These are phyloP conservation scores for Pipra filicauda DNA, from an alignment of 2,113 vertebrate genomes.

Conservation along the genomic window DNA sequence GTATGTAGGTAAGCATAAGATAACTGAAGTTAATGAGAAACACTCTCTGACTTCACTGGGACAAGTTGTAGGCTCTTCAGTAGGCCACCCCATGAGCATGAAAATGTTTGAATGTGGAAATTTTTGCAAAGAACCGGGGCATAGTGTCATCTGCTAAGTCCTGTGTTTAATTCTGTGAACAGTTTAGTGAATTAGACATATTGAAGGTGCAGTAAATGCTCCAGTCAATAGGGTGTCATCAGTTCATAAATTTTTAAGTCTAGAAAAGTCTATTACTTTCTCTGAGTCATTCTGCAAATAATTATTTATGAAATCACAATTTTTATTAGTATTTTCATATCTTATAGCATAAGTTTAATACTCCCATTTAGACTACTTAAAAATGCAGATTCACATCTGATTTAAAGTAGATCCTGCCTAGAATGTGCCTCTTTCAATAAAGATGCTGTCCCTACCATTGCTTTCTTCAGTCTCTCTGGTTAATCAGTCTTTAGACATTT, in stretches of 20 bases:
- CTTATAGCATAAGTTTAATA: neutral
- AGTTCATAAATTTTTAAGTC: conserved; percentile 20
- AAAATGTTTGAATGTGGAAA: neutral
- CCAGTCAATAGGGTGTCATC: neutral
- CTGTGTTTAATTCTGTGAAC: neutral
- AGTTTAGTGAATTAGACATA: neutral
- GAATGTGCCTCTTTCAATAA: neutral
- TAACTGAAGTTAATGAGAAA: neutral
- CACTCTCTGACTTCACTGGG: neutral
- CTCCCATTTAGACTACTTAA: neutral
- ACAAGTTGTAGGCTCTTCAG: neutral
- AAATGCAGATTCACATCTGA: neutral
- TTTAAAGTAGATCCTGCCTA: neutral
- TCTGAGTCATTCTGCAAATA: conserved; percentile 38
- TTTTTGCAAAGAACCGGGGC: neutral
- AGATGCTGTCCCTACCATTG: neutral
- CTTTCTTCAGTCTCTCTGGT: neutral
- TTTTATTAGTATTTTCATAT: neutral
- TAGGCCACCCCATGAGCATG: neutral
- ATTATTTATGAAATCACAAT: neutral
- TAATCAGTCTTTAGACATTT: neutral
- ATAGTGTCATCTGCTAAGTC: neutral
- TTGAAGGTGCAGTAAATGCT: neutral
- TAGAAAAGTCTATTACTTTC: neutral
- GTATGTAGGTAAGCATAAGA: neutral